Percentiles rank a stretch among this genome's conserved stretches.
Evolutionary conservation across 2,888 invertebrate species (phyloP).

Genomic region (Calameuta idolon): DNA sequence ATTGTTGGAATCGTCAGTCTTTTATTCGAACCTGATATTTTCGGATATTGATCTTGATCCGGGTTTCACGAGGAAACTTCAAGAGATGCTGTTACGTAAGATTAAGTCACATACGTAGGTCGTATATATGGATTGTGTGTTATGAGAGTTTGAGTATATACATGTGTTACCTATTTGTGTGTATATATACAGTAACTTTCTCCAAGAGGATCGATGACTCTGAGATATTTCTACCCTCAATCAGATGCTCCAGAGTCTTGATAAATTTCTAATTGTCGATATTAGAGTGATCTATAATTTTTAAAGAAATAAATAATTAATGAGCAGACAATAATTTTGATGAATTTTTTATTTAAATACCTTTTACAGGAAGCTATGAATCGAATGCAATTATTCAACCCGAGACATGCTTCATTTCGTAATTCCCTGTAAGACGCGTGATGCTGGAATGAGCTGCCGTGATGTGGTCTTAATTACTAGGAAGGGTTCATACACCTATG

Average conservation of each 20-base stretch:
- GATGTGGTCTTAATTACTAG: background rate
- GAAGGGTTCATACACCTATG: background rate
- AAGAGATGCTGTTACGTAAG: background rate
- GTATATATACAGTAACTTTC: background rate
- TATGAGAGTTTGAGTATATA: background rate
- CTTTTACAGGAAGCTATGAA: background rate
- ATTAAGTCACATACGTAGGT: background rate
- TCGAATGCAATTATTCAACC: background rate
- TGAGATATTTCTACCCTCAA: background rate
- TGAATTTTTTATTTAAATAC: background rate
- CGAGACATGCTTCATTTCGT: background rate
- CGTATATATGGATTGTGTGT: background rate
- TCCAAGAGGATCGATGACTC: background rate
- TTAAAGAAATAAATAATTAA: too few relatives aligned
- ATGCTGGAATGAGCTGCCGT: background rate
- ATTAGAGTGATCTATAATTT: background rate
- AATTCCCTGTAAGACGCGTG: background rate
- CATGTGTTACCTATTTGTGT: background rate
- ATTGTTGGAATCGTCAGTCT: background rate
- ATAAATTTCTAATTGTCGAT: background rate
- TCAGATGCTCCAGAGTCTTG: background rate
- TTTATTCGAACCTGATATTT: background rate
- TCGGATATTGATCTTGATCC: background rate
- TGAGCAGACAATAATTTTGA: too few relatives aligned
- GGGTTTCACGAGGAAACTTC: background rate